phyloP scores from a whole-genome alignment of 2,797 vertebrate genomes.

The Anabas testudineus region DNA sequence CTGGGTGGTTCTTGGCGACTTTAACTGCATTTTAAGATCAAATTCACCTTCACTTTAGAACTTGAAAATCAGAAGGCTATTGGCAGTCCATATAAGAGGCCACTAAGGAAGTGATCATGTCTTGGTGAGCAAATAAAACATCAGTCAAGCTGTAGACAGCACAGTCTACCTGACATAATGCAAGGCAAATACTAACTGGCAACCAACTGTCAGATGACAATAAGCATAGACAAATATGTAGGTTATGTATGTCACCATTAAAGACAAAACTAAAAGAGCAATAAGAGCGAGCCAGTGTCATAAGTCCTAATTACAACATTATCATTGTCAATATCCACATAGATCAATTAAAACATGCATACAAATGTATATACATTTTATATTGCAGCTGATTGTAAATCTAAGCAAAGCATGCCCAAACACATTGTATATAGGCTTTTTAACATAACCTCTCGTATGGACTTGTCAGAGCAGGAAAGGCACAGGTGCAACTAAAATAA shows the following conservation, averaged over 20 bases:
- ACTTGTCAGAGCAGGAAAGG: conserved; percentile 43
- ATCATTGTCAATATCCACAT: not conserved
- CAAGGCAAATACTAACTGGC: conserved; percentile 6
- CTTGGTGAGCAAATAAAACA: not conserved
- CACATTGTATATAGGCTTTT: not conserved
- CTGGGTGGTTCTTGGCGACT: not conserved
- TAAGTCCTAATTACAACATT: not conserved
- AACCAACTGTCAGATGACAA: not conserved
- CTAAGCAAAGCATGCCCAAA: conserved; percentile 11
- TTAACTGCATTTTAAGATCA: not conserved
- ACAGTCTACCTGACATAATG: not conserved
- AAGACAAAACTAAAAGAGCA: not conserved
- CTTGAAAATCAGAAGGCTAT: not conserved
- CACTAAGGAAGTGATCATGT: too few species aligned
- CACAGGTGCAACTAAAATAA: conserved; percentile 10
- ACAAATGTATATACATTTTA: not conserved
- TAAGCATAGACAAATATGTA: conserved; percentile 4
- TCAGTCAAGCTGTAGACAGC: not conserved
- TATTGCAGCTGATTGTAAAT: conserved; percentile 1
- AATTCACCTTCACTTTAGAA: not conserved
- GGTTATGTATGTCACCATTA: not conserved
- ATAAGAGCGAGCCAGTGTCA: not conserved
- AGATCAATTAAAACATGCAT: not conserved
- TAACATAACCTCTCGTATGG: not conserved
- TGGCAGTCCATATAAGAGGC: too few species aligned